A percentile compares a stretch with the other conserved stretches of the same genome.
Evolutionary conservation across 2,888 invertebrate species (phyloP).

Genomic region (Iphiclides podalirius): DNA sequence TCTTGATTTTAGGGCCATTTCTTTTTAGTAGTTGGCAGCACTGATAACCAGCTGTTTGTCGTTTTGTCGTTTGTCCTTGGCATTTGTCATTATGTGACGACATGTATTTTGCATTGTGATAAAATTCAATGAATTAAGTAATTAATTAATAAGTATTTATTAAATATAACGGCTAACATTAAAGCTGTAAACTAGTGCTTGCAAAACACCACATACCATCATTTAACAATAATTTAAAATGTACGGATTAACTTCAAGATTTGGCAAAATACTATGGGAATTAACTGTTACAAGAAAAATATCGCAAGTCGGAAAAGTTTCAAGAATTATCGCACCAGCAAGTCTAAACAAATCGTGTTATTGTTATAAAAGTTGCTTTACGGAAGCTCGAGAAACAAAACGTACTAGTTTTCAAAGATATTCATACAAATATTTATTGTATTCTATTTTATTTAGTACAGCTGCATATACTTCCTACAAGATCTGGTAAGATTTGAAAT

Average conservation of each 20-base stretch:
- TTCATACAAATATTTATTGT: conserved; percentile 50
- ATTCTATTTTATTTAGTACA: conserved; percentile 54
- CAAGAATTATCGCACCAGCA: conserved; percentile 33
- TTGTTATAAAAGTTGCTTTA: conserved; percentile 37
- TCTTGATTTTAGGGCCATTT: too few relatives aligned
- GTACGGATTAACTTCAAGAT: conserved; percentile 46
- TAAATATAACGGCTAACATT: too few relatives aligned
- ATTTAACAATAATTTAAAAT: too few relatives aligned
- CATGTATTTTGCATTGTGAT: too few relatives aligned
- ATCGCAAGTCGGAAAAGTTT: conserved; percentile 32
- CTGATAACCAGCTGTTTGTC: not conserved
- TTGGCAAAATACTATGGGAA: conserved; percentile 46
- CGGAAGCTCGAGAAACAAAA: conserved; percentile 30
- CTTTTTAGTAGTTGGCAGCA: too few relatives aligned
- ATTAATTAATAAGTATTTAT: too few relatives aligned
- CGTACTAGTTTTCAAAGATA: conserved; percentile 31
- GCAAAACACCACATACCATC: too few relatives aligned
- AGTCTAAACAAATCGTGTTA: conserved; percentile 32
- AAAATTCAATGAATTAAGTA: too few relatives aligned
- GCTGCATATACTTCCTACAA: conserved; percentile 56
- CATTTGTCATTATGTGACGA: not conserved
- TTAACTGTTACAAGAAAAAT: conserved; percentile 41
- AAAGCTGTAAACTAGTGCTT: too few relatives aligned
- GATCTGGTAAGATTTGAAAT: conserved; percentile 52
- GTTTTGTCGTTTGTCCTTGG: not conserved